Conservation (phyloP, 2,113 vertebrate species). For the Nicator chloris region DNA sequence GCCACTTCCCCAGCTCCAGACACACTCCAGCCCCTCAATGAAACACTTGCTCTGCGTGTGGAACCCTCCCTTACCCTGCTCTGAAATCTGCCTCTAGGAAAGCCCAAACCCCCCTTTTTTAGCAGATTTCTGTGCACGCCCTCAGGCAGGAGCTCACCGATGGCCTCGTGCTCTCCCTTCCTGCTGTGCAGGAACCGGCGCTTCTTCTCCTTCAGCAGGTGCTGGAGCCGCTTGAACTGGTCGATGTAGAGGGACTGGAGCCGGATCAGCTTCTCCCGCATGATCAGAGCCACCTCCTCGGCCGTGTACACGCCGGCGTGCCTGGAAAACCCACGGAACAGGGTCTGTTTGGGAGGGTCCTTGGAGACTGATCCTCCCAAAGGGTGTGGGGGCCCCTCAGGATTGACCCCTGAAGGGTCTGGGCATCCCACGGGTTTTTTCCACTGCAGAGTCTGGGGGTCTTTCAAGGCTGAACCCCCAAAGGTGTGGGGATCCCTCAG, state of each 20-base stretch:
- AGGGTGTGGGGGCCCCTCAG: accelerated
- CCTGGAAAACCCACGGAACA: slow-evolving; percentile 43
- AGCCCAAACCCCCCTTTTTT: accelerated
- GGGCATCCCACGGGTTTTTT: background rate
- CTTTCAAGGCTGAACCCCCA: background rate
- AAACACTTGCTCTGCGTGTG: background rate
- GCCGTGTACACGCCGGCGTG: slow-evolving; percentile 96
- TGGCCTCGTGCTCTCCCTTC: slow-evolving; percentile 87
- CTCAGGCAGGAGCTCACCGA: background rate
- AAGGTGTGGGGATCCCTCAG: background rate
- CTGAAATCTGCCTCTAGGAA: background rate
- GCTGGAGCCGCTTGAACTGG: slow-evolving; percentile 96
- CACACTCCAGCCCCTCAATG: background rate
- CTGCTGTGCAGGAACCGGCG: slow-evolving; percentile 88
- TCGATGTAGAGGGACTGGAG: slow-evolving; percentile 98
- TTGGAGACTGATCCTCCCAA: background rate
- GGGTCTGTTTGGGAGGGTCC: accelerated
- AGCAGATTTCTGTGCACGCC: background rate
- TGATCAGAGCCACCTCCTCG: slow-evolving; percentile 95
- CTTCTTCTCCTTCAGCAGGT: slow-evolving; percentile 95
- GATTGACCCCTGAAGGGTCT: background rate
- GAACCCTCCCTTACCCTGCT: background rate
- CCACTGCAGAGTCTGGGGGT: too few relatives aligned
- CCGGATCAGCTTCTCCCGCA: slow-evolving; percentile 93
- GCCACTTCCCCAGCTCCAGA: background rate